Percentiles rank a stretch among this genome's conserved stretches.
phyloP scores from a whole-genome alignment of 2,113 vertebrate species.

The Quiscalus mexicanus region DNA sequence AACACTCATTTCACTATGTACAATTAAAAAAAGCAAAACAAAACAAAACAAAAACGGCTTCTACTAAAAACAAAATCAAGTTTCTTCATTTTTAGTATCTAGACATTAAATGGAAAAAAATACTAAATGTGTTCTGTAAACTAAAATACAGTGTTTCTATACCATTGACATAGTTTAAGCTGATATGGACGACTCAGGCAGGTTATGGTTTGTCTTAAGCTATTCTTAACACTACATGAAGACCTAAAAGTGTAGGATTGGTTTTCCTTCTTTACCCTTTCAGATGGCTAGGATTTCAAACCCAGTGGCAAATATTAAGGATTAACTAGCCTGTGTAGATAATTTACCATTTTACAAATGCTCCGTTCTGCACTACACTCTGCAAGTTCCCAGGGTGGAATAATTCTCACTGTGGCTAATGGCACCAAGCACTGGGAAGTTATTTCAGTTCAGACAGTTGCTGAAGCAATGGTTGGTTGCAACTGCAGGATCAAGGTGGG shows the following conservation, averaged over 20 bases:
- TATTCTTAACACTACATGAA: slow-evolving; percentile 60
- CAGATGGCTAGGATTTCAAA: slow-evolving; percentile 1
- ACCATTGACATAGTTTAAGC: slow-evolving; percentile 62
- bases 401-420: neutral
- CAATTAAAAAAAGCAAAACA: slow-evolving; percentile 57
- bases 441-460: neutral
- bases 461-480: neutral
- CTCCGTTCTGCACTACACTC: neutral
- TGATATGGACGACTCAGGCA: slow-evolving; percentile 54
- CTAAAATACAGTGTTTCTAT: slow-evolving; percentile 85
- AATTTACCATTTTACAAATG: neutral
- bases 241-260: slow-evolving; percentile 35
- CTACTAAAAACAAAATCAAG: slow-evolving; percentile 78
- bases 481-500: neutral
- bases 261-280: slow-evolving; percentile 32
- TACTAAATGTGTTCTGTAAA: slow-evolving; percentile 72
- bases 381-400: neutral
- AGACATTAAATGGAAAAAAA: slow-evolving; percentile 80
- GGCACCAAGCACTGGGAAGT: neutral
- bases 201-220: slow-evolving; percentile 59
- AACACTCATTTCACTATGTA: slow-evolving; percentile 75
- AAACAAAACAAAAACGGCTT: slow-evolving; percentile 28
- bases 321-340: neutral
- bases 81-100: slow-evolving; percentile 79
- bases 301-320: slow-evolving; percentile 27